phyloP scores from a whole-genome alignment of 2,888 invertebrate species.

The Heteromurus nitidus region DNA sequence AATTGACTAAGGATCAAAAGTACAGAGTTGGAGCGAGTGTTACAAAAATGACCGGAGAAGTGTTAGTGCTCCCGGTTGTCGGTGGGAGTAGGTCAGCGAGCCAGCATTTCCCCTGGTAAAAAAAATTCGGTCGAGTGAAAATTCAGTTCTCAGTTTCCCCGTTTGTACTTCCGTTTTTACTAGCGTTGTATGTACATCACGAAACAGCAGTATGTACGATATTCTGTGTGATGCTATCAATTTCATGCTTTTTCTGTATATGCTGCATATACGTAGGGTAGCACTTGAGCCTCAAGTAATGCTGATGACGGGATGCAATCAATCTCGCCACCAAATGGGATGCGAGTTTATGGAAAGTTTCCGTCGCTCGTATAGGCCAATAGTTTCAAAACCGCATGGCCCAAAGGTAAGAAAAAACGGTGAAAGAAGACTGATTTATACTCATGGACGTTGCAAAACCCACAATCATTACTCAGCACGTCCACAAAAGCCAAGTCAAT shows the following conservation, averaged over 20 bases:
- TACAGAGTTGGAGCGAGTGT: constrained; percentile 14
- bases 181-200: too few species aligned
- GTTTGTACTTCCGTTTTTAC: constrained; percentile 48
- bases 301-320: constrained; percentile 73
- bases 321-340: constrained; percentile 73
- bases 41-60: not conserved
- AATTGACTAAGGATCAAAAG: constrained; percentile 48
- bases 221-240: too few species aligned
- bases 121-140: constrained; percentile 56
- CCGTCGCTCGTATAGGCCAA: not conserved
- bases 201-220: too few species aligned
- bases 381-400: constrained; percentile 59
- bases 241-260: too few species aligned
- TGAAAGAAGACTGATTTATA: constrained; percentile 44
- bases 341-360: constrained; percentile 40
- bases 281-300: constrained; percentile 51
- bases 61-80: not conserved
- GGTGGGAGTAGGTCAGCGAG: constrained; percentile 51
- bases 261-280: too few species aligned
- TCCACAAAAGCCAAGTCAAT: constrained; percentile 73
- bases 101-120: too few species aligned
- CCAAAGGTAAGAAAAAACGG: constrained; percentile 68
- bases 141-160: constrained; percentile 40
- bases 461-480: constrained; percentile 74
- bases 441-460: constrained; percentile 71